Evolutionary conservation across 2,113 vertebrate species (phyloP), one percentile per base, ranked within the genome.

Genomic region (Nothoprocta pentlandii): DNA sequence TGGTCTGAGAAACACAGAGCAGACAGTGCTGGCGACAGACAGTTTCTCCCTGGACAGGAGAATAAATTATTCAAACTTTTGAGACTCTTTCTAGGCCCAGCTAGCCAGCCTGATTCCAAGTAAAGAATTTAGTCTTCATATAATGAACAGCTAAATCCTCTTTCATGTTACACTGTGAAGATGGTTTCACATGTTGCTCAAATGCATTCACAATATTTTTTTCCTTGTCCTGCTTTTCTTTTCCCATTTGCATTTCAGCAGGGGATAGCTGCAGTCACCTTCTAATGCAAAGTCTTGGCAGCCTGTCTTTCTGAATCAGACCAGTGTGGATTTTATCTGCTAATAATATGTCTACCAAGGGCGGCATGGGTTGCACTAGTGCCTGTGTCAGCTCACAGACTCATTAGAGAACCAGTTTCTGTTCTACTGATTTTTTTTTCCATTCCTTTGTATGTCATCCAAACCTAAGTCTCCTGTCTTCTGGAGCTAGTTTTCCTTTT

Each of bases 301-400:
- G 12, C 2, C 25, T 16, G 28, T 75, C 26, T 79, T 88, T 84
- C 34, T 61, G 44, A n/a, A 85, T 56, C 7, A 30, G 59, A 34
- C 10, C 62, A 83, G 46, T 17, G 46, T 82, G 42, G 74, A 53
- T 84, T 91, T 95, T 79, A 53, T 80, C 93, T 89, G 53, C 58
- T 81, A 87, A 89, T 56, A 75, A 11, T 22, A n/a, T 67, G 4
- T 36, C 61, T 93, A 36, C 26, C 2, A 7, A 16, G 66, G 39
- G 36, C 30, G 85, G 36, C 22, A 21, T 39, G 28, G 21, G 73
- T 80, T 83, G 53, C 25, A 36, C 19, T 46, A 80, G 25, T 26
- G 28, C 41, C 64, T 62, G 54, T 85, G 21, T 23, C 53, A 76
- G 32, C 39, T 85, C 39, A 30, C 53, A 70, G 61, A 46, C 47